phyloP scores from a whole-genome alignment of 1,140 invertebrate species.

The Drosophila novamexicana region DNA sequence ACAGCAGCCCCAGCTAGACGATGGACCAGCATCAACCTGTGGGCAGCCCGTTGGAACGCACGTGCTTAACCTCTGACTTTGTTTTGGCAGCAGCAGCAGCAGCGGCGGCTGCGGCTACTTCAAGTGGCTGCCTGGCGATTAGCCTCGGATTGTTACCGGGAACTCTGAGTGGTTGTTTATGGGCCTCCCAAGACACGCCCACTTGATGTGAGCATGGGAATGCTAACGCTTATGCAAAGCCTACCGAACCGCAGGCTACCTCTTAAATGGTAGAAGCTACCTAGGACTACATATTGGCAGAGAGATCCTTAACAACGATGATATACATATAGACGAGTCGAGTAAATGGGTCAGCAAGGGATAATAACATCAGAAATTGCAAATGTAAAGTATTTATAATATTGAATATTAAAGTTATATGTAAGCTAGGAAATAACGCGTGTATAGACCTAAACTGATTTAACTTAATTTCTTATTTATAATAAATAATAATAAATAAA shows the following conservation, averaged over 20 bases:
- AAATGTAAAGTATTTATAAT: too few relatives aligned
- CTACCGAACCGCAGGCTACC: not conserved
- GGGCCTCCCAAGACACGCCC: conserved; percentile 67
- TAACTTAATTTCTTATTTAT: too few relatives aligned
- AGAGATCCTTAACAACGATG: not conserved
- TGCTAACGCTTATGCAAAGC: conserved; percentile 18
- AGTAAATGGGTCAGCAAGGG: not conserved
- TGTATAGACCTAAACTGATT: too few relatives aligned
- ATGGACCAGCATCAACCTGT: conserved; percentile 46
- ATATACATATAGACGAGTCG: not conserved
- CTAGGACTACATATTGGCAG: not conserved
- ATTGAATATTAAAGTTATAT: too few relatives aligned
- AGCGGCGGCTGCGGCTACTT: conserved; percentile 45
- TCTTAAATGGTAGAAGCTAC: conserved; percentile 9
- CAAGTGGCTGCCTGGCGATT: conserved; percentile 71
- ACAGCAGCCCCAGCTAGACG: conserved; percentile 34
- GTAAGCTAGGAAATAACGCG: too few relatives aligned
- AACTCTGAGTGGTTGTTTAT: conserved; percentile 75
- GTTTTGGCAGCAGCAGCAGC: conserved; percentile 56
- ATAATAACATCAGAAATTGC: too few relatives aligned
- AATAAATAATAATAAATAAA: too few relatives aligned
- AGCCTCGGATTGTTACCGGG: conserved; percentile 74
- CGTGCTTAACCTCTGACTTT: conserved; percentile 82
- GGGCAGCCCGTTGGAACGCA: conserved; percentile 61
- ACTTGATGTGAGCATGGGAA: conserved; percentile 51